Evolutionary conservation across 2,888 invertebrate species (phyloP), one percentile per base, ranked within the genome.

Genomic region (Rhorus exstirpatorius): DNA sequence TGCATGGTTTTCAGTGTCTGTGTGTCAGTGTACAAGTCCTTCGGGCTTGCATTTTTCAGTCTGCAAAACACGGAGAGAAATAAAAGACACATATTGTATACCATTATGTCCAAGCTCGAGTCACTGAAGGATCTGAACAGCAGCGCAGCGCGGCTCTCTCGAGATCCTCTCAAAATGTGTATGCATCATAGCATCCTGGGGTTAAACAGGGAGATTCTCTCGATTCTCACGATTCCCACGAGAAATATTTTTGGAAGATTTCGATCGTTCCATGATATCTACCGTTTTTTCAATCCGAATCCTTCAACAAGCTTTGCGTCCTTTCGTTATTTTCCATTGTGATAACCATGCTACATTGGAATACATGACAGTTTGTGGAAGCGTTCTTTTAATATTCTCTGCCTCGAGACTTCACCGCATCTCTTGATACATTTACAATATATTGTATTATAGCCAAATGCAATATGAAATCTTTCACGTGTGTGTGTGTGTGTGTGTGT

Each of bases 401-500:
- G n/a, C n/a, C n/a, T n/a, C n/a, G n/a, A n/a, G n/a, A n/a, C n/a
- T n/a, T n/a, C n/a, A n/a, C n/a, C n/a, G n/a, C n/a, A n/a, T n/a
- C n/a, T n/a, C n/a, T n/a, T n/a, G n/a, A n/a, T n/a, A n/a, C n/a
- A n/a, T n/a, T n/a, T n/a, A n/a, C n/a, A n/a, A n/a, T n/a, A n/a
- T n/a, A n/a, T n/a, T n/a, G n/a, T n/a, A n/a, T n/a, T n/a, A n/a
- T n/a, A n/a, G n/a, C 68, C 81, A 87, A 88, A 84, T 86, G 85
- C 89, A 86, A 85, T 88, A 88, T 87, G 84, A 89, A 90, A 89
- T 61, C 67, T 87, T 85, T 85, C 88, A 87, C 55, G 88, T 88
- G 87, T 81, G 26, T 31, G 26, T 44, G 7, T 7, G 17, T 26
- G n/a, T 24, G 78, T 74, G 81, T 65, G 12, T 58, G 17, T 26